phyloP scores from a whole-genome alignment of 1,140 invertebrate species.

The Sitobion miscanthi region DNA sequence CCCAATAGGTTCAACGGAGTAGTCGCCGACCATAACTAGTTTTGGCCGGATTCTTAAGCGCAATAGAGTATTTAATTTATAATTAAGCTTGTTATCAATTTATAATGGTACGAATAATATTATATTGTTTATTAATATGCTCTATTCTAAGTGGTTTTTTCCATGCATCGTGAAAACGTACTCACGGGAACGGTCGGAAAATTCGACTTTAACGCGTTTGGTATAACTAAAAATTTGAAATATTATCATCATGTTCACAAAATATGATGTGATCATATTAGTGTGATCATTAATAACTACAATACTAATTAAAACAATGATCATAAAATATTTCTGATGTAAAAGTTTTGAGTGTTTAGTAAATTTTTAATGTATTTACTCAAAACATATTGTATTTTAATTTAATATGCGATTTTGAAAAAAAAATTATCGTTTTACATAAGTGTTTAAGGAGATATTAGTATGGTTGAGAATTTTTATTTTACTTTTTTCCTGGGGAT shows the following conservation, averaged over 20 bases:
- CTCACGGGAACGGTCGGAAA: not conserved
- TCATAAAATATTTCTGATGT: too few relatives aligned
- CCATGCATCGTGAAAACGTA: not conserved
- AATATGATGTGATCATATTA: too few relatives aligned
- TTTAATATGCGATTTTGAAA: not conserved
- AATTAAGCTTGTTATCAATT: not conserved
- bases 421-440: not conserved
- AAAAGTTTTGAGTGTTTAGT: too few relatives aligned
- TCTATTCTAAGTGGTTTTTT: not conserved
- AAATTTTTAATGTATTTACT: too few relatives aligned
- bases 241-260: too few relatives aligned
- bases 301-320: too few relatives aligned
- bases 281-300: too few relatives aligned
- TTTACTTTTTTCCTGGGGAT: not conserved
- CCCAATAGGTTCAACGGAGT: not conserved
- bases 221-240: not conserved
- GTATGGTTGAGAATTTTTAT: not conserved
- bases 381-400: too few relatives aligned
- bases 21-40: not conserved
- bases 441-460: too few relatives aligned
- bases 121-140: not conserved
- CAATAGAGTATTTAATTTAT: not conserved
- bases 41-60: not conserved
- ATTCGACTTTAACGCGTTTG: not conserved
- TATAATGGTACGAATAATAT: not conserved